Conservation (phyloP, 2,113 vertebrate genomes). For the Cinclus mexicanus region DNA sequence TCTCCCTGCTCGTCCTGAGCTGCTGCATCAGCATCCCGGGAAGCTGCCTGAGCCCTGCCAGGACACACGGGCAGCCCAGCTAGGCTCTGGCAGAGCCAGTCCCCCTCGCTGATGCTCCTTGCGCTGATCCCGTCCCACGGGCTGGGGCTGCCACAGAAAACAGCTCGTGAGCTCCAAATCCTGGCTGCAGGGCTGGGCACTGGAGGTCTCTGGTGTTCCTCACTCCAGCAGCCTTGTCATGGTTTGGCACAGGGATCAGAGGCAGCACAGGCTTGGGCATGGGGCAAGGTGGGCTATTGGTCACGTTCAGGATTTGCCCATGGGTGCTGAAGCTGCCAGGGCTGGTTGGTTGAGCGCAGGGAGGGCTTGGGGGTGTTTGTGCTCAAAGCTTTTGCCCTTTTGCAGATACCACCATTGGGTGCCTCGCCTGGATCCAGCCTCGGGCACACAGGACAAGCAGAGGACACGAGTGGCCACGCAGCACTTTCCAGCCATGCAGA, state of each 20-base stretch:
- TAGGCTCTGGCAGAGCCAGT: neutral
- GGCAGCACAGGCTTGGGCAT: accelerated
- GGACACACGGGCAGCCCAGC: neutral
- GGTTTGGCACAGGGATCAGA: neutral
- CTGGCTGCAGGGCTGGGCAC: neutral
- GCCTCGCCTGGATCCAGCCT: neutral
- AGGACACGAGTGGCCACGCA: neutral
- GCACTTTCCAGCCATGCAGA: constrained; percentile 3
- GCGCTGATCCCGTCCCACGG: accelerated
- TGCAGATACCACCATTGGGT: neutral
- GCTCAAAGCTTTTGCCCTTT: neutral
- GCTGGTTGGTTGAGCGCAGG: neutral
- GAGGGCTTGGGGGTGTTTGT: accelerated
- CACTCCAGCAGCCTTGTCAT: accelerated
- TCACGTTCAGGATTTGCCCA: accelerated
- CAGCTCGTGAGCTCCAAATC: neutral
- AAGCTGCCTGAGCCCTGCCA: neutral
- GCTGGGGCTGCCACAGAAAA: neutral
- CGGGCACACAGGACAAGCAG: neutral
- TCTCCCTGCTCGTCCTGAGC: neutral
- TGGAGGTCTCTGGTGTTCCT: neutral
- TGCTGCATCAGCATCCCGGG: neutral
- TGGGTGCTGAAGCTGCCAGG: neutral
- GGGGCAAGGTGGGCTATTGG: accelerated
- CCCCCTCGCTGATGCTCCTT: neutral